Conservation (phyloP, 2,797 vertebrate species). For the Ibycter americanus region DNA sequence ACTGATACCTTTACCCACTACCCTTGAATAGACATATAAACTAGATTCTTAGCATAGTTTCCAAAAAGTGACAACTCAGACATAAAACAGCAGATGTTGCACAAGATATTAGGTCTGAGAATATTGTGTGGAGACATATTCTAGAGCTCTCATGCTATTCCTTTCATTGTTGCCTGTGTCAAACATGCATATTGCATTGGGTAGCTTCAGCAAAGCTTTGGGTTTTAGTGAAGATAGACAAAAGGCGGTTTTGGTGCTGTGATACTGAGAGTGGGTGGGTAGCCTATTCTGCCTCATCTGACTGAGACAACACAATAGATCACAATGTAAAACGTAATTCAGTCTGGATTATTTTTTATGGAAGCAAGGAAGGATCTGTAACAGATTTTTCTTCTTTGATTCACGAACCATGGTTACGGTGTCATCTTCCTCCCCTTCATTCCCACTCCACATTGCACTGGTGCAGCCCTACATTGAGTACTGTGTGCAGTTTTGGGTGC, state of each 20-base stretch:
- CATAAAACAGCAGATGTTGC: neutral
- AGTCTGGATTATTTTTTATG: neutral
- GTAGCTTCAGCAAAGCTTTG: neutral
- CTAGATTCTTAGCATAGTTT: neutral
- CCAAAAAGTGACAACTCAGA: neutral
- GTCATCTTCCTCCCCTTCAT: fast-evolving
- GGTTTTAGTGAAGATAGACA: neutral
- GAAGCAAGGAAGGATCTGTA: neutral
- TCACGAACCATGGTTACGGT: fast-evolving
- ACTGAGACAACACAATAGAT: neutral
- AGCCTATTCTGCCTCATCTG: neutral
- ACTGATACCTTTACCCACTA: neutral
- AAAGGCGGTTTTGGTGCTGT: neutral
- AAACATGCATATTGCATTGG: neutral
- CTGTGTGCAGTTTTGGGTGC: neutral
- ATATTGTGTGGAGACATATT: neutral
- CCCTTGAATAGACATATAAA: neutral
- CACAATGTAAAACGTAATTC: neutral
- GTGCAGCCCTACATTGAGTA: fast-evolving
- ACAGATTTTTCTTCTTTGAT: neutral
- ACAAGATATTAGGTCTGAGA: neutral
- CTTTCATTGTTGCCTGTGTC: neutral
- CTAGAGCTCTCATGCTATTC: neutral
- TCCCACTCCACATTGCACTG: neutral
- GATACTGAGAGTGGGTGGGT: neutral